Base-by-base conservation (phyloP, 2,888 invertebrate species). In the Clunio marinus region DNA sequence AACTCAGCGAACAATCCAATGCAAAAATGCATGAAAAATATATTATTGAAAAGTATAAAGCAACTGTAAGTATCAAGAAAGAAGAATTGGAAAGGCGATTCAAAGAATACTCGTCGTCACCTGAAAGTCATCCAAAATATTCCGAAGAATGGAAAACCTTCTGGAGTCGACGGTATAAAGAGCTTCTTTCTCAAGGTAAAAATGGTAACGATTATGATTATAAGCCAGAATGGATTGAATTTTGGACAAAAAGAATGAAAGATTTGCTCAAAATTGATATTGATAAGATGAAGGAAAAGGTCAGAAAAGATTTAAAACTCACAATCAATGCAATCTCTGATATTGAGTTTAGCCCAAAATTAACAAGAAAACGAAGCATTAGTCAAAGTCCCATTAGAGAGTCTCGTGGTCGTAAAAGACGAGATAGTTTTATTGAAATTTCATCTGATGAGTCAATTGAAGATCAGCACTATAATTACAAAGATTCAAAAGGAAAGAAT, bases 91-190 rank as follows among this genome's bases (percentile, higher is more conserved):
- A 84, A 67, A 85, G 87, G 70, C 81, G 84, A 0, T 80, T 89
- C 4, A 86, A 87, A 68, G 88, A 88, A 70, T 88, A 90, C 75
- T 88, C 91, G 75, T 88, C 89, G 74, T 89, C 90, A 74, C 93
- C 93, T 0, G 93, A 93, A 75, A 92, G 91, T 72, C 93, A 93
- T 78, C 93, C 93, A 0, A 83, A 88, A 2, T 93, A 93, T 76
- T 89, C 91, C 0, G 90, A 90, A 58, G 93, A 93, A 75, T 93
- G 93, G 93, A 91, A 92, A 75, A 87, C 86, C 75, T 93, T 92
- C 76, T 93, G 93, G 93, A 92, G 92, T 76, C 82, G 84, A 8
- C 84, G 91, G 1, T 91, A 89, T 75, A 89, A 89, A 75, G 90
- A 91, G 77, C 79, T 91, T 66, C 88, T 89, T 75, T 78, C 82